A percentile compares a stretch with the other conserved stretches of the same genome.
Evolutionary conservation across 2,888 invertebrate species (phyloP).

Genomic region (Gnatocerus cornutus): DNA sequence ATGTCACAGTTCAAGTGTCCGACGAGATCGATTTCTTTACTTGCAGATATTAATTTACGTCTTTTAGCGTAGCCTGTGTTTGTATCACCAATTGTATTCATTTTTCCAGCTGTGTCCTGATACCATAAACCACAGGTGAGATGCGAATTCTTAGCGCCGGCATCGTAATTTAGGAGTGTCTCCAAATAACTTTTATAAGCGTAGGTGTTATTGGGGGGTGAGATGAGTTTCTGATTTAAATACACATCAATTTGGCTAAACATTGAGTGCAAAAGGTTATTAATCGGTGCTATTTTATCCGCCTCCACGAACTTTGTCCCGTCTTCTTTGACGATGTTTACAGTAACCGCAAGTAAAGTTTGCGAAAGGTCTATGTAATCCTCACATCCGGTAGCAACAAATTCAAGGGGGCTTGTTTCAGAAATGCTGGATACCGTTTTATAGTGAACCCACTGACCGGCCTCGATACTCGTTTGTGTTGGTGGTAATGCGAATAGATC

Average conservation of each 20-base stretch:
- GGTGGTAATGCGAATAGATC: slow-evolving; percentile 57
- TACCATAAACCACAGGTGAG: no score
- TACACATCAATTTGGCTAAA: slow-evolving; percentile 4
- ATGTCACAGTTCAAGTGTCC: no score
- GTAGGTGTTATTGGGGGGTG: no score
- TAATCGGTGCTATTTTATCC: no score
- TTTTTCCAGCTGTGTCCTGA: slow-evolving; percentile 18
- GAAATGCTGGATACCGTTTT: slow-evolving; percentile 55
- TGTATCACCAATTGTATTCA: slow-evolving; percentile 10
- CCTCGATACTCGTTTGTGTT: slow-evolving; percentile 56
- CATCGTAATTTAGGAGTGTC: no score
- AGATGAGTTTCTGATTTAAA: no score
- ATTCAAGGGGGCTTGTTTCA: slow-evolving; percentile 56
- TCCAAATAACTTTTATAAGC: no score
- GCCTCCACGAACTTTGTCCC: no score
- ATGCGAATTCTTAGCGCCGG: no score
- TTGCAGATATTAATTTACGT: background rate
- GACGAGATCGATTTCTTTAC: background rate
- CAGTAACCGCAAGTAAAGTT: no score
- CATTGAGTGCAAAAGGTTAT: slow-evolving; percentile 4
- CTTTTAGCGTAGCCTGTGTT: background rate
- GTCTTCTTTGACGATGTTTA: no score
- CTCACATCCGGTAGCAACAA: slow-evolving; percentile 54
- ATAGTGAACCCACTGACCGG: slow-evolving; percentile 53
- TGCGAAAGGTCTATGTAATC: slow-evolving; percentile 57